Evolutionary conservation across 2,113 vertebrate species (phyloP).

Genomic region (Cheirogaleus medius): DNA sequence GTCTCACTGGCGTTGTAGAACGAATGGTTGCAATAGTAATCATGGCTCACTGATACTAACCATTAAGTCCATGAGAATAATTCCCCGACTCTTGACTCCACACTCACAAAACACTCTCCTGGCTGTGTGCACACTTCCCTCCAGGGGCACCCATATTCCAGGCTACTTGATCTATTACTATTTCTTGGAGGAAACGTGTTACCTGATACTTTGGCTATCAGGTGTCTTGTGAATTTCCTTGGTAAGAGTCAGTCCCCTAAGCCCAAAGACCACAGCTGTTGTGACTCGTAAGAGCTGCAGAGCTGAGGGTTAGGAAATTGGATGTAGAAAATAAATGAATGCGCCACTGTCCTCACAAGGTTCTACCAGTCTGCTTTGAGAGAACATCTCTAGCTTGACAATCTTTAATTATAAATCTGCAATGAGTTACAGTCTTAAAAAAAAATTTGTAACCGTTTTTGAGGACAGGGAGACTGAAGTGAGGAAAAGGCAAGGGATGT

Average conservation of each 20-base stretch:
- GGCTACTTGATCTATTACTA: background rate
- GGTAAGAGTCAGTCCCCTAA: background rate
- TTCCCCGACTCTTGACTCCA: background rate
- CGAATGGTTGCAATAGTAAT: background rate
- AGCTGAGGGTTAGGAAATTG: background rate
- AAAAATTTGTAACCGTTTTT: background rate
- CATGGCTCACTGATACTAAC: background rate
- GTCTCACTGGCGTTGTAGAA: background rate
- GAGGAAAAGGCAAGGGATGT: background rate
- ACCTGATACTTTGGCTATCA: background rate
- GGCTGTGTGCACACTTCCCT: background rate
- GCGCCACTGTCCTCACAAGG: background rate
- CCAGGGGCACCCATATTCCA: background rate
- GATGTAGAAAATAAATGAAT: background rate
- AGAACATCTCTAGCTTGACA: background rate
- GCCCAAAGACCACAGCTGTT: background rate
- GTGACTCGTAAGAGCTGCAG: background rate
- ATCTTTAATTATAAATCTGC: background rate
- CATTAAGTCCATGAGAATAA: background rate
- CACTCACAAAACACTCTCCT: background rate
- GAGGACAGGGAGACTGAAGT: background rate
- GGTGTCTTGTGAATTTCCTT: background rate
- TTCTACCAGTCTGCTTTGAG: background rate
- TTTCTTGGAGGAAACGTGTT: constrained; percentile 13
- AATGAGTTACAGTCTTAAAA: background rate